These are phyloP conservation scores for Xyrichtys novacula DNA, from an alignment of 2,797 vertebrate species.

Conservation along the genomic window DNA sequence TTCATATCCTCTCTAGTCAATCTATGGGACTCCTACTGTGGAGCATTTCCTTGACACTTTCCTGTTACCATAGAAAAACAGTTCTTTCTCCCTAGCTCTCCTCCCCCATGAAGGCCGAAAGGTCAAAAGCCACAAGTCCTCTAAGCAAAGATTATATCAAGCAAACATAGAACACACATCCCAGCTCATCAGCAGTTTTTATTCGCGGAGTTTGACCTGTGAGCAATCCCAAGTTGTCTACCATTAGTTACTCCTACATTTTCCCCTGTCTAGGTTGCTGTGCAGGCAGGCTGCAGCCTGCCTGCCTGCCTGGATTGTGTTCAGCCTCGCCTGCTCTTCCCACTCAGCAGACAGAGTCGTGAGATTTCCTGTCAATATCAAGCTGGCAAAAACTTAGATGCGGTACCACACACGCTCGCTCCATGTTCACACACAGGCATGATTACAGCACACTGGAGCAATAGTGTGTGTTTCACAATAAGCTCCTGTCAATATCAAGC, in stretches of 20 bases:
- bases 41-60: slow-evolving; percentile 50
- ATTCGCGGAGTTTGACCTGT: slow-evolving; percentile 4
- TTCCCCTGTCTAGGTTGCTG: neutral
- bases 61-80: slow-evolving; percentile 55
- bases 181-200: slow-evolving; percentile 5
- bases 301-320: slow-evolving; percentile 30
- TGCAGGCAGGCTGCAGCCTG: slow-evolving; percentile 69
- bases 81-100: slow-evolving; percentile 9
- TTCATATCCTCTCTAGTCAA: slow-evolving; percentile 21
- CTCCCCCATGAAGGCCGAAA: slow-evolving; percentile 46
- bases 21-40: slow-evolving; percentile 4
- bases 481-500: slow-evolving; percentile 8
- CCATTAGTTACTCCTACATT: slow-evolving; percentile 4
- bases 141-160: slow-evolving; percentile 5
- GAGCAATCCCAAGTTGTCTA: neutral
- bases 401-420: slow-evolving; percentile 33
- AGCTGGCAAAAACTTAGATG: slow-evolving; percentile 30
- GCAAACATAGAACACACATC: slow-evolving; percentile 5
- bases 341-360: slow-evolving; percentile 57
- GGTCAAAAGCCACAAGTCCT: slow-evolving; percentile 38
- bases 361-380: slow-evolving; percentile 54
- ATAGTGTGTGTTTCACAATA: slow-evolving; percentile 28
- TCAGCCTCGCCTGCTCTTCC: slow-evolving; percentile 52
- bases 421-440: slow-evolving; percentile 7
- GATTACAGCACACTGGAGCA: slow-evolving; percentile 1